phyloP scores from a whole-genome alignment of 1,140 invertebrate species.

The Xylocopa sonorina region DNA sequence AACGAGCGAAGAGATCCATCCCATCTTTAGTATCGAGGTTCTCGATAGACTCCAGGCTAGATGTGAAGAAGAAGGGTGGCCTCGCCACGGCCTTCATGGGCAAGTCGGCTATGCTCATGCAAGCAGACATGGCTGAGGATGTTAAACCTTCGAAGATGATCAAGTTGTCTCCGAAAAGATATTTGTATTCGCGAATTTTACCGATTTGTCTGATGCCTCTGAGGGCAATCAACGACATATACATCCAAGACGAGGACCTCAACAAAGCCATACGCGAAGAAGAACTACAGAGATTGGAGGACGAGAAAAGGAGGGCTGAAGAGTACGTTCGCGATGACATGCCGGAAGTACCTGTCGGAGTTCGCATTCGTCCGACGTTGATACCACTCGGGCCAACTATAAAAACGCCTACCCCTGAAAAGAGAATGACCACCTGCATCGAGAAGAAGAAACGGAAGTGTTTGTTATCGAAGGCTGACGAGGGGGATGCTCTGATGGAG shows the following conservation, averaged over 20 bases:
- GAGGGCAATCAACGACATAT: conserved; percentile 74
- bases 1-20: conserved; percentile 75
- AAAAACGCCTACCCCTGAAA: conserved; percentile 68
- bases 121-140: not conserved
- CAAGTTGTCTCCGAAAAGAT: conserved; percentile 70
- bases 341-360: conserved; percentile 55
- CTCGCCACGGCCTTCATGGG: conserved; percentile 20
- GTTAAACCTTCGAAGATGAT: conserved; percentile 69
- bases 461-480: conserved; percentile 39
- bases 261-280: conserved; percentile 46
- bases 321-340: conserved; percentile 29
- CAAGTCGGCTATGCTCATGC: conserved; percentile 6
- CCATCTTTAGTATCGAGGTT: conserved; percentile 78
- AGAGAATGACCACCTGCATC: conserved; percentile 50
- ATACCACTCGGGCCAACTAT: conserved; percentile 76
- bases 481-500: conserved; percentile 51
- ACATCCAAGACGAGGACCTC: conserved; percentile 65
- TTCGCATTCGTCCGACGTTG: conserved; percentile 61
- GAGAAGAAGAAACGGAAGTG: conserved; percentile 58
- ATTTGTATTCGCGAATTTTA: conserved; percentile 67
- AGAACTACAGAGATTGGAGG: not conserved
- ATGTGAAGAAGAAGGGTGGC: conserved; percentile 65
- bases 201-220: conserved; percentile 71
- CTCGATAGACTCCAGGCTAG: conserved; percentile 76
- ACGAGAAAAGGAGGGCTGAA: not conserved